Evolutionary conservation across 30 jellyfish, hydroid and myxozoan genomes (phyloP), one percentile per base, ranked within the genome.

Genomic region (Aurelia aurita): DNA sequence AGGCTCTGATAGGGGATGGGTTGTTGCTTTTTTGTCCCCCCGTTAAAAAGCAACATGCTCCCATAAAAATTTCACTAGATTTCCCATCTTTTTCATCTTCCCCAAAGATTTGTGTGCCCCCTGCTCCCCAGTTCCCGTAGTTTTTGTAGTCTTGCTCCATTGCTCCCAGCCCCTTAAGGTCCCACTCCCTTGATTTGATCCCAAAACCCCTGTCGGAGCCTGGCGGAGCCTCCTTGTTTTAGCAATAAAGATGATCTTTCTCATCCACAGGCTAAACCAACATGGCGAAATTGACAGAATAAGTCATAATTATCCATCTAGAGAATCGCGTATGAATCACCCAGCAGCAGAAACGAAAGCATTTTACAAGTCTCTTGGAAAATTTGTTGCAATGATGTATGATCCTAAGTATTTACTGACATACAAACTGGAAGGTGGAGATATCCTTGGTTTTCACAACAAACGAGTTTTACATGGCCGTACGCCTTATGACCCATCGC

Each of bases 391-490:
- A 58, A 74, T 82, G 68, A 69, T 58, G 60, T 82, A 74, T 45
- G 86, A 70, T 45, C 84, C 79, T 7, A 44, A 54, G 3, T 62
- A 76, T 44, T 39, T 79, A 26, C 49, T 89, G 12, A 77, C 70
- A 39, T 72, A 89, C 80, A 74, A 80, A 65, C 62, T 78, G n/a
- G 74, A 80, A 51, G 92, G 68, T 10, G 97, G 97, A 1, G 97
- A 89, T 75, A 80, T 89, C 6, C 39, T 89, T 4, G 49, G 79
- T 26, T 89, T 89, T 28, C 70, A 89, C 35, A 89, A 89, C 68
- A 57, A 49, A 46, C 60, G 97, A 29, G 86, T 89, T 26, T 16
- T 89, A 79, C 97, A 89, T 51, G 97, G 97, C 11, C 85, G 97
- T 26, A 78, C 97, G 29, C 59, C 93, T 14, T 89, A 76, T 67